Percentiles rank a stretch among this genome's conserved stretches.
Evolutionary conservation across 2,797 vertebrate genomes (phyloP).

Genomic region (Tolypeutes matacus): DNA sequence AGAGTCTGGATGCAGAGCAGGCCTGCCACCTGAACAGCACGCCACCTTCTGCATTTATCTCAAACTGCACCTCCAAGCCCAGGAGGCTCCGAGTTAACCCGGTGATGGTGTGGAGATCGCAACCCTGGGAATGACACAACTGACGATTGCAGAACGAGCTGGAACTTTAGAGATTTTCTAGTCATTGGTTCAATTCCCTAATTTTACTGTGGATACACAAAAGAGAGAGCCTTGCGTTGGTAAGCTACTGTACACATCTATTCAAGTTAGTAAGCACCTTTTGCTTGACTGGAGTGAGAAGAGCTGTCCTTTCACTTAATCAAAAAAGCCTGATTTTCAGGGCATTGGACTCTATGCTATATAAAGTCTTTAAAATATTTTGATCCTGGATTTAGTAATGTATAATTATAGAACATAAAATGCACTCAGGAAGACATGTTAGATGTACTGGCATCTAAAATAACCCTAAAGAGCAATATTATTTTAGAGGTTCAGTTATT

Average conservation of each 20-base stretch:
- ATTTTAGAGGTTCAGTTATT: neutral
- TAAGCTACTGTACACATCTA: neutral
- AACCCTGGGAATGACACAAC: neutral
- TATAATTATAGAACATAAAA: slow-evolving; percentile 20
- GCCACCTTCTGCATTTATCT: slow-evolving; percentile 57
- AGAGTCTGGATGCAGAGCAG: neutral
- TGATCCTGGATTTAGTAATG: neutral
- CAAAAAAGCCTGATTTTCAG: neutral
- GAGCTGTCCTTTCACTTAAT: neutral
- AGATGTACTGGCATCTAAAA: neutral
- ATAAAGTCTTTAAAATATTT: slow-evolving; percentile 1
- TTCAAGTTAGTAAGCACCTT: neutral
- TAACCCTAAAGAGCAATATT: neutral
- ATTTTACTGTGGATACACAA: neutral
- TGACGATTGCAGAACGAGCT: neutral
- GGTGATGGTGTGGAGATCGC: too few species aligned
- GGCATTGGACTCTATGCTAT: neutral
- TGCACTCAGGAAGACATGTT: neutral
- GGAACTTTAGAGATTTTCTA: neutral
- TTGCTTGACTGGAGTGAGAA: neutral
- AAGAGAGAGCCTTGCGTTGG: neutral
- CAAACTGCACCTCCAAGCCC: neutral
- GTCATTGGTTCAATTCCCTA: neutral
- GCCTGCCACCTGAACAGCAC: neutral
- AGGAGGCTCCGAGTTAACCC: neutral